Evolutionary conservation across 2,113 vertebrate genomes (phyloP).

Genomic region (Oryzias woworae): DNA sequence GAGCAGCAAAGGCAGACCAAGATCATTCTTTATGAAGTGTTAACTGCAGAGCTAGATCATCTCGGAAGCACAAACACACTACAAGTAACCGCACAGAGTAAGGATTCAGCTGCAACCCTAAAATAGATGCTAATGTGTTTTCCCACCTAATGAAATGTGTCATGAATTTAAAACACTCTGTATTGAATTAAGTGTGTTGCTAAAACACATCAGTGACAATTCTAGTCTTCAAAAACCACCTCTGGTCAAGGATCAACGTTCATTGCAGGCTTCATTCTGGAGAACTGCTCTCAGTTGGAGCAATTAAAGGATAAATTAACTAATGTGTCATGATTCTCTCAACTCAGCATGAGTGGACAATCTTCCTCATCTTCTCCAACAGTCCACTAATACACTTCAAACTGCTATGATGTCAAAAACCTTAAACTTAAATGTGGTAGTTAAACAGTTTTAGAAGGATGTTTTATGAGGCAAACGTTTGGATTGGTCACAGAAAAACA

Average conservation of each 20-base stretch:
- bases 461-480: no score
- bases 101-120: background rate
- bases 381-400: conserved; percentile 2
- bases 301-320: conserved; percentile 64
- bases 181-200: background rate
- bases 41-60: conserved; percentile 23
- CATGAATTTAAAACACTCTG: conserved; percentile 2
- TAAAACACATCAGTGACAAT: conserved; percentile 18
- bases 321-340: conserved; percentile 41
- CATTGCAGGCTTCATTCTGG: conserved; percentile 32
- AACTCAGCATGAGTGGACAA: conserved; percentile 25
- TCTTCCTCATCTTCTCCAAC: conserved; percentile 1
- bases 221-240: conserved; percentile 30
- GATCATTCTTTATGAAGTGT: conserved; percentile 35
- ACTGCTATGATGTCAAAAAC: no score
- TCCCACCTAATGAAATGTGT: conserved; percentile 1
- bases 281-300: conserved; percentile 51
- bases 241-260: conserved; percentile 62
- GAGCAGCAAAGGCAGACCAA: conserved; percentile 6
- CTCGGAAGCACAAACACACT: conserved; percentile 13
- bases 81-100: conserved; percentile 9
- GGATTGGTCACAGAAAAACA: background rate
- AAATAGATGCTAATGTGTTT: background rate
- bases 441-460: no score
- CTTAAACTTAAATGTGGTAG: no score